Base-by-base conservation (phyloP, 2,888 invertebrate species). In the Eledone cirrhosa region DNA sequence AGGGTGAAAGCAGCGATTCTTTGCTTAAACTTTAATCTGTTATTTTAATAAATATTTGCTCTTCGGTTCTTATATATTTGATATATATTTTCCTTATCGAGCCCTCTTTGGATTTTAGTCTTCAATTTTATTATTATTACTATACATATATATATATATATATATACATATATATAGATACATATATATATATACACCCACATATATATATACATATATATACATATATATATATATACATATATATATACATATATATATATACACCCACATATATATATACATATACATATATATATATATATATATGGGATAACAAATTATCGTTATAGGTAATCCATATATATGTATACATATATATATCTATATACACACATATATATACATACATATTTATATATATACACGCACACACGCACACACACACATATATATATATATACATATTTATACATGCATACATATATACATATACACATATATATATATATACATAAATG, bases 191-290 rank as follows among this genome's bases (percentile, higher is more conserved):
- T n/a, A n/a, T n/a, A n/a, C n/a, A n/a, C n/a, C n/a, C n/a, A n/a
- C n/a, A n/a, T n/a, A n/a, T n/a, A 65, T 65, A 27, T 65, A 65
- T 65, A 2, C 16, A 65, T 65, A 27, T 27, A 27, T 65, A 27
- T 65, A n/a, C 29, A 65, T 65, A n/a, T 65, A 65, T 65, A n/a
- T 65, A 65, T 65, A n/a, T 67, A 65, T 65, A n/a, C 29, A 65
- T 65, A n/a, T n/a, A 65, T 65, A 65, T n/a, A 65, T 65, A 65
- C 11, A n/a, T 65, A 65, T 24, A 65, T 65, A 24, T 24, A 65
- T n/a, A 19, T n/a, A 59, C 22, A 24, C 22, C 0, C 7, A n/a
- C n/a, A 11, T 7, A 59, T 5, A 59, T 7, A 59, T 2, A n/a
- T 22, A 24, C 8, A 16, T 2, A 53, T 19, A 53, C 19, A 53